phyloP scores from a whole-genome alignment of 2,113 vertebrate genomes.

The Campylorhamphus procurvoides region DNA sequence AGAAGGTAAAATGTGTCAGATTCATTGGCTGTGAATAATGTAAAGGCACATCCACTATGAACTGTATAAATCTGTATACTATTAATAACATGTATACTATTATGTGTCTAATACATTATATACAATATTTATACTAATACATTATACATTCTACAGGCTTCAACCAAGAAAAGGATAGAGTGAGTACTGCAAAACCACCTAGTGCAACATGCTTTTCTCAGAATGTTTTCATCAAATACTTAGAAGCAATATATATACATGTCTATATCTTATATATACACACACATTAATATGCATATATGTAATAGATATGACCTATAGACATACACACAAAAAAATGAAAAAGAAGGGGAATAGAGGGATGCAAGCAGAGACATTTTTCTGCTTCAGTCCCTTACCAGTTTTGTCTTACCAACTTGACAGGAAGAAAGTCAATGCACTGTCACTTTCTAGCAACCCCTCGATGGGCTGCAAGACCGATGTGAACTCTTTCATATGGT shows the following conservation, averaged over 20 bases:
- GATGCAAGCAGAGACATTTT: background rate
- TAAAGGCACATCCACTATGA: background rate
- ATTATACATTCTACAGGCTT: background rate
- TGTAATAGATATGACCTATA: background rate
- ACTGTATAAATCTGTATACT: background rate
- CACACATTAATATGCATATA: fast-evolving
- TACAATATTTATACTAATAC: background rate
- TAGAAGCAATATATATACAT: background rate
- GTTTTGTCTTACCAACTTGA: background rate
- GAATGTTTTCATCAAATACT: background rate
- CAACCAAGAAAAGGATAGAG: background rate
- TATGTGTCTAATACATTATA: background rate
- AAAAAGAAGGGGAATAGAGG: background rate
- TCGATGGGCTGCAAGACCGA: background rate
- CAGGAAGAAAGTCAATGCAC: background rate
- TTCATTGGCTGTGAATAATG: background rate
- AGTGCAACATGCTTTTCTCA: background rate
- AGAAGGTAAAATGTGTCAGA: background rate
- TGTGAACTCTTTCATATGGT: background rate
- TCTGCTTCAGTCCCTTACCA: background rate
- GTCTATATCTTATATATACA: no score
- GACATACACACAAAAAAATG: fast-evolving
- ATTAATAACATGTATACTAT: background rate
- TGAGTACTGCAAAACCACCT: background rate
- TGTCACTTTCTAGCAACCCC: background rate